These are phyloP conservation scores for Tineola bisselliella DNA, from an alignment of 2,888 invertebrate genomes.

Conservation along the genomic window DNA sequence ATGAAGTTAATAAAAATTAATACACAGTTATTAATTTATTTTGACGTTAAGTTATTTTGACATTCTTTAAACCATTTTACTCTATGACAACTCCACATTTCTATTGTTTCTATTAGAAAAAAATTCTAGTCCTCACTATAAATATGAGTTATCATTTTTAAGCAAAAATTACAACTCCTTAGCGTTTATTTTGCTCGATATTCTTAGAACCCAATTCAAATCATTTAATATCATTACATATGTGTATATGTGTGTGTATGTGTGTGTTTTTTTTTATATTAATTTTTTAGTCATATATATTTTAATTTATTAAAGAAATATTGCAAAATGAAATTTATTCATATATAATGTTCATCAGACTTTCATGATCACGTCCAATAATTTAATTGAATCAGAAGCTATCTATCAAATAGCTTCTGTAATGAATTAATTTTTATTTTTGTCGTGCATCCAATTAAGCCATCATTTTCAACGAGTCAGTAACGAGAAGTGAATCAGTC, in stretches of 20 bases:
- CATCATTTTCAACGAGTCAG: constrained; percentile 23
- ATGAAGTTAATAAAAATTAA: too few relatives aligned
- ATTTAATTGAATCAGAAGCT: background rate
- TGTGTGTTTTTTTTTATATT: too few relatives aligned
- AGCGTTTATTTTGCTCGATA: too few relatives aligned
- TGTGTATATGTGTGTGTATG: too few relatives aligned
- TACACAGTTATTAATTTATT: too few relatives aligned
- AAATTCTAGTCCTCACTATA: background rate
- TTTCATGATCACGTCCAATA: background rate
- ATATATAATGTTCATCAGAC: background rate
- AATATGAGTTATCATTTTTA: too few relatives aligned
- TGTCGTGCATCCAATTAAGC: constrained; percentile 11
- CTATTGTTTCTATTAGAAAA: constrained; percentile 30
- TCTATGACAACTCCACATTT: constrained; percentile 22
- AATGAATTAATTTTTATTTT: background rate
- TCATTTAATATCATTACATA: too few relatives aligned
- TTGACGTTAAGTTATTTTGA: too few relatives aligned
- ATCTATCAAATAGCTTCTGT: background rate
- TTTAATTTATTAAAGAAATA: too few relatives aligned
- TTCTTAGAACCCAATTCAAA: too few relatives aligned
- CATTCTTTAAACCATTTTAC: background rate
- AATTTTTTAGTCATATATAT: too few relatives aligned
- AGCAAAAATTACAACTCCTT: too few relatives aligned
- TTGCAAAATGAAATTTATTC: background rate
- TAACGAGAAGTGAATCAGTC: constrained; percentile 28